Evolutionary conservation across 2,113 vertebrate species (phyloP).

Genomic region (Narcine bancroftii): DNA sequence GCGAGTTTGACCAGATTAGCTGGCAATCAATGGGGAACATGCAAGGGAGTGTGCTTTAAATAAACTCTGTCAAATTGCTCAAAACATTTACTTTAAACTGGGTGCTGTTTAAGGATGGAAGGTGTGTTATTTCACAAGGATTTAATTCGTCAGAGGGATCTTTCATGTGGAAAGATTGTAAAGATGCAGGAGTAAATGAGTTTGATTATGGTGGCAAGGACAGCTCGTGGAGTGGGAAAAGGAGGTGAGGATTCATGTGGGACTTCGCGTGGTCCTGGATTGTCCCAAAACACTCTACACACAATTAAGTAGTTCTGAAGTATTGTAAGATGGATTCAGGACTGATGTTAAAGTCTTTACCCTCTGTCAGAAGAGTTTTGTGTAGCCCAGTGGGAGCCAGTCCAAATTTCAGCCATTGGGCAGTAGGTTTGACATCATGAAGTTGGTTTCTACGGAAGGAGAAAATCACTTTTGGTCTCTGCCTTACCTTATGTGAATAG

Average conservation of each 20-base stretch:
- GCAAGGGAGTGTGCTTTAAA: conserved; percentile 17
- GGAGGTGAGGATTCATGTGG: too few species aligned
- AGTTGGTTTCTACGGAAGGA: not conserved
- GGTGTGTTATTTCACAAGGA: not conserved
- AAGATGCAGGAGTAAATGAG: not conserved
- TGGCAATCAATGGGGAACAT: not conserved
- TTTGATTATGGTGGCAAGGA: not conserved
- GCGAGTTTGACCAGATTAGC: conserved; percentile 36
- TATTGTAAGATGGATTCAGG: not conserved
- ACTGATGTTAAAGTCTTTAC: not conserved
- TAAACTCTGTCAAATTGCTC: conserved; percentile 28
- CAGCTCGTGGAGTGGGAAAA: not conserved
- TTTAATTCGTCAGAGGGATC: not conserved
- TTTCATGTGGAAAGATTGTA: not conserved
- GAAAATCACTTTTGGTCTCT: not conserved
- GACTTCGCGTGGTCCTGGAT: not conserved
- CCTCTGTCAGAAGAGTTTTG: not conserved
- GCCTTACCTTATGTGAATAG: not conserved
- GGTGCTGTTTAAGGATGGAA: not conserved
- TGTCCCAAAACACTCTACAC: not conserved
- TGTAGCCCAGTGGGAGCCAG: not conserved
- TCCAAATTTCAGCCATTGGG: not conserved
- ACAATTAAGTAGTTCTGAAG: not conserved
- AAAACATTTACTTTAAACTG: not conserved
- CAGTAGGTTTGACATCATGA: not conserved